A percentile compares a stretch with the other conserved stretches of the same genome.
Evolutionary conservation across 1,140 invertebrate species (phyloP).

Genomic region (Macrotrachela quadricornifera): DNA sequence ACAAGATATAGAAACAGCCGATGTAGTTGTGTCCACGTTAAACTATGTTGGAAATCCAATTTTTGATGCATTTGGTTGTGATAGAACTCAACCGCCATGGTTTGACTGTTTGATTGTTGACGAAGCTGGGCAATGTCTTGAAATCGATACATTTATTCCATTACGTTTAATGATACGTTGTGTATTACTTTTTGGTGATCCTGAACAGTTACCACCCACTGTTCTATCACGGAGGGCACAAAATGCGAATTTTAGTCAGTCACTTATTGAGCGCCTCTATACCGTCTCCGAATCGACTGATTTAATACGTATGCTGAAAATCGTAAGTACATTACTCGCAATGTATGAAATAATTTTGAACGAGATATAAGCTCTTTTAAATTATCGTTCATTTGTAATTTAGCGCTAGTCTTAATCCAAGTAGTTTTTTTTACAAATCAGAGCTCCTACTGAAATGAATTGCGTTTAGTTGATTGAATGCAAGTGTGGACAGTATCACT

Average conservation of each 20-base stretch:
- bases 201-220: constrained; percentile 4
- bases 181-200: constrained; percentile 4
- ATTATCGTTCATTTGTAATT: no score
- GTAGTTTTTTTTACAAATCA: no score
- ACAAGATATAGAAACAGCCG: not conserved
- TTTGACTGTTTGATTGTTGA: not conserved
- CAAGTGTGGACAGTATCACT: no score
- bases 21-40: not conserved
- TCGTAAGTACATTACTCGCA: not conserved
- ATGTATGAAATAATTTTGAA: no score
- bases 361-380: no score
- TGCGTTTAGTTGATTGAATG: no score
- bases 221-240: not conserved
- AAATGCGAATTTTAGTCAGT: not conserved
- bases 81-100: not conserved
- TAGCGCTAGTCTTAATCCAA: no score
- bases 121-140: constrained; percentile 4
- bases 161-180: not conserved
- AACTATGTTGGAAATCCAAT: constrained; percentile 1
- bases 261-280: constrained; percentile 1
- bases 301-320: constrained; percentile 1
- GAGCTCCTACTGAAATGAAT: no score
- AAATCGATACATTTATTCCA: constrained; percentile 4
- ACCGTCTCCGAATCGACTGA: not conserved
- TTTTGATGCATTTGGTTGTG: not conserved